Conservation (phyloP, 2,888 invertebrate genomes). For the Parthenolecanium corni region DNA sequence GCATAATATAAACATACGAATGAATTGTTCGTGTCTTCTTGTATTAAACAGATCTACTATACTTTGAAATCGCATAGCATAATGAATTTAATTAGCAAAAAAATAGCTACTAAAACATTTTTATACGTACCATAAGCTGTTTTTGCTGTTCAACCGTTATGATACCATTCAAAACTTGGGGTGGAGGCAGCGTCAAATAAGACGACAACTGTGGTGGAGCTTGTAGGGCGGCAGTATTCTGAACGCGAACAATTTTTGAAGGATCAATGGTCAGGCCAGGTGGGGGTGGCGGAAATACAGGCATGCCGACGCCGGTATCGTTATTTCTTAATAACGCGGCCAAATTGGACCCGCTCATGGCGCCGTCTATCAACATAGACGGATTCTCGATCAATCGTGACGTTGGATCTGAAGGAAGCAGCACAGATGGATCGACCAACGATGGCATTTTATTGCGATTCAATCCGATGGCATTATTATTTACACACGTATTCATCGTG, state of each 20-base stretch:
- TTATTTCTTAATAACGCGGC: background rate
- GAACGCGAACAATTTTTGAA: slow-evolving; percentile 12
- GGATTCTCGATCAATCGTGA: slow-evolving; percentile 5
- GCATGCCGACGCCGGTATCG: background rate
- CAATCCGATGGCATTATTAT: background rate
- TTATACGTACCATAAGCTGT: slow-evolving; percentile 16
- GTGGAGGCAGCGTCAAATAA: slow-evolving; percentile 8
- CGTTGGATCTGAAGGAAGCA: background rate
- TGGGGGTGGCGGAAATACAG: slow-evolving; percentile 13
- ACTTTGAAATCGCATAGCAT: no score
- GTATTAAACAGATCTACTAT: no score
- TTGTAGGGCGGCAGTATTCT: background rate
- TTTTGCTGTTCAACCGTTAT: slow-evolving; percentile 19
- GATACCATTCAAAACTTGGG: slow-evolving; percentile 12
- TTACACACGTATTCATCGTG: background rate
- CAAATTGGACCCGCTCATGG: background rate
- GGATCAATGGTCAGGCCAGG: slow-evolving; percentile 20
- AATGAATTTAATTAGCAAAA: no score
- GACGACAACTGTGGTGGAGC: background rate
- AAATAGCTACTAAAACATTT: no score
- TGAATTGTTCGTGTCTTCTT: no score
- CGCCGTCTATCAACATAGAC: slow-evolving; percentile 7
- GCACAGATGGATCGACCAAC: slow-evolving; percentile 2
- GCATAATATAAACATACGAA: no score
- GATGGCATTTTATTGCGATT: background rate